A percentile compares a stretch with the other conserved stretches of the same genome.
Evolutionary conservation across 2,888 invertebrate species (phyloP).

Genomic region (Pollenia griseotomentosa): DNA sequence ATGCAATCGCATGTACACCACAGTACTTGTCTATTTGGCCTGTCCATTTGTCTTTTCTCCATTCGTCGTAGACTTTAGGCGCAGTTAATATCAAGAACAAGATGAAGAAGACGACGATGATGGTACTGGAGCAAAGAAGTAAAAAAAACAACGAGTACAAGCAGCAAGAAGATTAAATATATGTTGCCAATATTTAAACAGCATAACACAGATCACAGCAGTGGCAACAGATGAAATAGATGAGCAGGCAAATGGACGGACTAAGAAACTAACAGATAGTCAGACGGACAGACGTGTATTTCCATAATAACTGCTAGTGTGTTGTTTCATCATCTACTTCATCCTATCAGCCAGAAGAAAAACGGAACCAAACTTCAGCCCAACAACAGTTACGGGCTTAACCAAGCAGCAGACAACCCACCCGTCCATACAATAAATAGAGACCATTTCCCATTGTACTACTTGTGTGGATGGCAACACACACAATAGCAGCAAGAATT

Average conservation of each 20-base stretch:
- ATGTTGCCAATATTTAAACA: slow-evolving; percentile 69
- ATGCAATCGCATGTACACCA: neutral
- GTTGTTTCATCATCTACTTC: slow-evolving; percentile 20
- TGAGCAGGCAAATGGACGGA: slow-evolving; percentile 35
- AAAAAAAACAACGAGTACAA: slow-evolving; percentile 25
- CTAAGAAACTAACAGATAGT: slow-evolving; percentile 15
- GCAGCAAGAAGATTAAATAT: slow-evolving; percentile 66
- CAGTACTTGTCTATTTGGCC: slow-evolving; percentile 39
- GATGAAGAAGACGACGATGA: slow-evolving; percentile 20
- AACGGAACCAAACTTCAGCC: slow-evolving; percentile 58
- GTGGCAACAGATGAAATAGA: slow-evolving; percentile 62
- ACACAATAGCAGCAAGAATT: slow-evolving; percentile 47
- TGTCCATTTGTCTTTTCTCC: slow-evolving; percentile 54
- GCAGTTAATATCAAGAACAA: slow-evolving; percentile 28
- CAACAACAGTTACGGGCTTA: slow-evolving; percentile 45
- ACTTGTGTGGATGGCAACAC: neutral
- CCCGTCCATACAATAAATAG: slow-evolving; percentile 32
- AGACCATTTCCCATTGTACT: slow-evolving; percentile 37
- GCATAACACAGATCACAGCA: slow-evolving; percentile 66
- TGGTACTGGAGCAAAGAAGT: slow-evolving; percentile 12
- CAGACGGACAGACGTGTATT: slow-evolving; percentile 23
- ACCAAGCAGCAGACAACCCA: slow-evolving; percentile 48
- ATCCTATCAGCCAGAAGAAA: slow-evolving; percentile 26
- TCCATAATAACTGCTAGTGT: slow-evolving; percentile 47
- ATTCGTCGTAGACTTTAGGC: slow-evolving; percentile 49